These are phyloP conservation scores for Archilochus colubris DNA, from an alignment of 2,113 vertebrate genomes.

Conservation along the genomic window DNA sequence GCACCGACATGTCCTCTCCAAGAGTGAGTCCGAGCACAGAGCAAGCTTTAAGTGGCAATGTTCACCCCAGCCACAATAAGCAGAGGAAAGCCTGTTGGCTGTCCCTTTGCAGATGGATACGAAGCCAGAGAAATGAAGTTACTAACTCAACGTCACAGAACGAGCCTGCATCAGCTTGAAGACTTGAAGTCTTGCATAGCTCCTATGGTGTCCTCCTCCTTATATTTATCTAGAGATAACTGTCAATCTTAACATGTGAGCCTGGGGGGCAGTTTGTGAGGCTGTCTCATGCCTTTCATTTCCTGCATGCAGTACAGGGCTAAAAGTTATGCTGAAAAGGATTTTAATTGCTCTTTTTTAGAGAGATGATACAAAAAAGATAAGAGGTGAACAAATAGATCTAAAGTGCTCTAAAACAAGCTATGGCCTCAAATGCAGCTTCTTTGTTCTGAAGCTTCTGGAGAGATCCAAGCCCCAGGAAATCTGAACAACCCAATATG, in stretches of 20 bases:
- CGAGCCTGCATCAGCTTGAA: background rate
- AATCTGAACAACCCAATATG: background rate
- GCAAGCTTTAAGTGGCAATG: background rate
- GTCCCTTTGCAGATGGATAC: background rate
- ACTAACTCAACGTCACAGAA: background rate
- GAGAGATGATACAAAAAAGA: background rate
- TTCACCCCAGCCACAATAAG: rapidly evolving
- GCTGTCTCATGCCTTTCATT: background rate
- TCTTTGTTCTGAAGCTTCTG: background rate
- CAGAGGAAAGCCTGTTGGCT: too few species aligned
- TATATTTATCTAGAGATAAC: background rate
- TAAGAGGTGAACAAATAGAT: background rate
- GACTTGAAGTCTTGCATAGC: background rate
- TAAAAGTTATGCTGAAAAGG: background rate
- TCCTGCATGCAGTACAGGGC: background rate
- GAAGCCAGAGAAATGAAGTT: background rate
- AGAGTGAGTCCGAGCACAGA: background rate
- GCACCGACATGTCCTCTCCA: rapidly evolving
- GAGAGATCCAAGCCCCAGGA: background rate
- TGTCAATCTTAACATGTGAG: background rate
- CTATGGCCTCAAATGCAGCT: background rate
- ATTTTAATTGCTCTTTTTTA: background rate
- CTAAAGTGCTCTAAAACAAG: background rate
- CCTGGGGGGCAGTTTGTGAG: background rate
- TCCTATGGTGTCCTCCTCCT: background rate